These are phyloP conservation scores for Augiades crinisus DNA, from an alignment of 2,888 invertebrate species.

Conservation along the genomic window DNA sequence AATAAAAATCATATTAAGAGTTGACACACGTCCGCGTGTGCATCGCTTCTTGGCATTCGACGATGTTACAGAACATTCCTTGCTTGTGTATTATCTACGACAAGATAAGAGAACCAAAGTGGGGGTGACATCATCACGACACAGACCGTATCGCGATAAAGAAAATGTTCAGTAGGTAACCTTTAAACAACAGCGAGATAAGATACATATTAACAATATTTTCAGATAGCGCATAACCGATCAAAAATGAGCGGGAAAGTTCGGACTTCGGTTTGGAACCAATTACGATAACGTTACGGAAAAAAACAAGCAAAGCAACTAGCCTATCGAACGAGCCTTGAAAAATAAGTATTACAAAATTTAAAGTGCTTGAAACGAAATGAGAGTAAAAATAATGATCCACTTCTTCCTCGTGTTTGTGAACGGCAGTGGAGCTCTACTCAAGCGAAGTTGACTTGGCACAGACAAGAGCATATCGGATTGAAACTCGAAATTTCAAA, in stretches of 20 bases:
- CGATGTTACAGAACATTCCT: constrained; percentile 53
- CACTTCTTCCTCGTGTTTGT: constrained; percentile 52
- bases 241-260: not conserved
- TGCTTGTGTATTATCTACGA: constrained; percentile 59
- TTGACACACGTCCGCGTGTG: constrained; percentile 27
- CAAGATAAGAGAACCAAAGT: constrained; percentile 67
- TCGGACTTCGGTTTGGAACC: not conserved
- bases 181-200: constrained; percentile 47
- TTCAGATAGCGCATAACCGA: not conserved
- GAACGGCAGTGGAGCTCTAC: constrained; percentile 56
- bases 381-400: constrained; percentile 47
- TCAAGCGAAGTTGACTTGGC: constrained; percentile 67
- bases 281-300: not conserved
- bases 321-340: not conserved
- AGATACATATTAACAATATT: constrained; percentile 25
- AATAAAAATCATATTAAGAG: constrained; percentile 30
- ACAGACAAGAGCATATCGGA: constrained; percentile 78
- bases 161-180: constrained; percentile 69
- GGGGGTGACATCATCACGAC: constrained; percentile 69
- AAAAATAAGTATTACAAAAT: constrained; percentile 5
- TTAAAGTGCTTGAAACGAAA: constrained; percentile 27
- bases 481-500: constrained; percentile 79
- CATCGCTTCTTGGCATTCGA: constrained; percentile 25
- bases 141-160: constrained; percentile 65
- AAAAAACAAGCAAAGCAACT: not conserved